These are phyloP conservation scores for Echiichthys vipera DNA, from an alignment of 2,797 vertebrate genomes.

Conservation along the genomic window DNA sequence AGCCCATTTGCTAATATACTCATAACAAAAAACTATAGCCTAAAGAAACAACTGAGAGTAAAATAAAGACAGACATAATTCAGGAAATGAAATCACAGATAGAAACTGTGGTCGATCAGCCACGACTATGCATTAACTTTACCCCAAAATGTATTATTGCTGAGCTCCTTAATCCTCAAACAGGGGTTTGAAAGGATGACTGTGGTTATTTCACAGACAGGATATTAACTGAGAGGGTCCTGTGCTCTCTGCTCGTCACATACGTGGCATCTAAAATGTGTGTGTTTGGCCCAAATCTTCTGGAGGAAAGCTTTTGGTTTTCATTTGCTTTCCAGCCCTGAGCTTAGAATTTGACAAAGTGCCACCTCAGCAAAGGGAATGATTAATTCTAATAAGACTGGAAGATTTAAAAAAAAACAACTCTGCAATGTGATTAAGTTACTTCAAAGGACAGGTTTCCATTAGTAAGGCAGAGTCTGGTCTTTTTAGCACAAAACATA, in stretches of 20 bases:
- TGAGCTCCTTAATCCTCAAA: conserved; percentile 52
- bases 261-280: conserved; percentile 37
- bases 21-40: background rate
- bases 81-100: conserved; percentile 11
- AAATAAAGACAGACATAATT: background rate
- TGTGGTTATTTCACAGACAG: conserved; percentile 53
- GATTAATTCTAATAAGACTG: conserved; percentile 61
- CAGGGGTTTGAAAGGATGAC: conserved; percentile 37
- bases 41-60: background rate
- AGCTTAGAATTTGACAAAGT: conserved; percentile 60
- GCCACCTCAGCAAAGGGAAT: conserved; percentile 58
- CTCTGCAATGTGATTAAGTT: conserved; percentile 40
- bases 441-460: conserved; percentile 56
- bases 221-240: conserved; percentile 59
- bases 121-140: conserved; percentile 32
- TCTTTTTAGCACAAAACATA: conserved; percentile 14
- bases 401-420: background rate
- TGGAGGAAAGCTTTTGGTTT: conserved; percentile 44
- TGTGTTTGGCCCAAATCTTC: conserved; percentile 37
- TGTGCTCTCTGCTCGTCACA: conserved; percentile 37
- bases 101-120: conserved; percentile 11
- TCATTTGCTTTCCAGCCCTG: conserved; percentile 47
- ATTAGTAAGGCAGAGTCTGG: conserved; percentile 20
- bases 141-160: conserved; percentile 35
- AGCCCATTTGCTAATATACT: background rate